These are phyloP conservation scores for Hydrozoanthus gracilis DNA, from an alignment of 92 coral and sea anemone species.

Conservation along the genomic window DNA sequence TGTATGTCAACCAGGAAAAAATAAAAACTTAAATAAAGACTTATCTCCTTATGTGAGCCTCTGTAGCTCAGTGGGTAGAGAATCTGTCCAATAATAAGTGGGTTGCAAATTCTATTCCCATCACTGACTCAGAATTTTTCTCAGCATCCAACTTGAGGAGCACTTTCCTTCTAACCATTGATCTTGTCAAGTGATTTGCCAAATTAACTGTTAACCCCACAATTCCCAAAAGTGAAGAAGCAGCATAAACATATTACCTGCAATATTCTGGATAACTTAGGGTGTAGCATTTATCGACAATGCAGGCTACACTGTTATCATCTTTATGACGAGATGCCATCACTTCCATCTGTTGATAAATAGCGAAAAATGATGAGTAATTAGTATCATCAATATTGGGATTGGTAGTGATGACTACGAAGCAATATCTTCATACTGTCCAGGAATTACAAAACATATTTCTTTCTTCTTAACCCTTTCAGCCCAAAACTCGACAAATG, in stretches of 20 bases:
- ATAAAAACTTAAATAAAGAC: too few relatives aligned
- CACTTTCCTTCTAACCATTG: too few relatives aligned
- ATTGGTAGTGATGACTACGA: background rate
- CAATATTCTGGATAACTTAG: slow-evolving; percentile 98
- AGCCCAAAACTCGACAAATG: too few relatives aligned
- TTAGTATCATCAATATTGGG: background rate
- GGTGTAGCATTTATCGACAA: slow-evolving; percentile 97
- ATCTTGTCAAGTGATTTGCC: background rate
- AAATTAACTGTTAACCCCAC: too few relatives aligned
- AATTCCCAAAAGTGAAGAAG: background rate
- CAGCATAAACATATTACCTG: slow-evolving; percentile 62
- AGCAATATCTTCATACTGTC: background rate
- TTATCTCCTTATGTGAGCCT: too few relatives aligned
- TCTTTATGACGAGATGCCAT: slow-evolving; percentile 99
- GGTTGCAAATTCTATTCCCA: too few relatives aligned
- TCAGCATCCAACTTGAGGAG: background rate
- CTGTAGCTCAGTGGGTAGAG: background rate
- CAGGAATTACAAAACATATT: background rate
- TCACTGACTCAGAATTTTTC: too few relatives aligned
- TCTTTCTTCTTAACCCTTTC: too few relatives aligned
- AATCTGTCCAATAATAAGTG: too few relatives aligned
- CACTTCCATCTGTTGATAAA: slow-evolving; percentile 82
- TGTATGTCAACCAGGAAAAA: too few relatives aligned
- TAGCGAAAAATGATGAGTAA: background rate
- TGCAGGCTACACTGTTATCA: slow-evolving; percentile 99